These are phyloP conservation scores for Thera obeliscata DNA, from an alignment of 2,888 invertebrate species.

Conservation along the genomic window DNA sequence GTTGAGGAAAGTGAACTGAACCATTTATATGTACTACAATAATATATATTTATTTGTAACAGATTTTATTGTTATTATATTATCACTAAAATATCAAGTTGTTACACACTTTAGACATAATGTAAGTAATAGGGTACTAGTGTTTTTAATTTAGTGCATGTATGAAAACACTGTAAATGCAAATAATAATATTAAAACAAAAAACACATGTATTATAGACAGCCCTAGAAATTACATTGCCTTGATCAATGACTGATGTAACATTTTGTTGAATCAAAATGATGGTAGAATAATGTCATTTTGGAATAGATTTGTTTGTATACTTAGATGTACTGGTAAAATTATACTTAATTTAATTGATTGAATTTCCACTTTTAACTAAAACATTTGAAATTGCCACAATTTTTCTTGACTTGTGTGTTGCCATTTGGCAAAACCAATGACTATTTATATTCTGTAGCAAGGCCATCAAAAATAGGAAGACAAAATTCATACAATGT, in stretches of 20 bases:
- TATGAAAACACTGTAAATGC: background rate
- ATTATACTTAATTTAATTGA: background rate
- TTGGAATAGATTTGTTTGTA: background rate
- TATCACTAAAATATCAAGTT: slow-evolving; percentile 39
- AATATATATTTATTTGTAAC: slow-evolving; percentile 45
- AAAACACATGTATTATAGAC: no score
- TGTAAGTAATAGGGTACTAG: slow-evolving; percentile 6
- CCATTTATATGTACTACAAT: slow-evolving; percentile 74
- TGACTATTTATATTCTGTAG: background rate
- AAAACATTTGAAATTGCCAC: background rate
- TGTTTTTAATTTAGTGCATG: slow-evolving; percentile 12
- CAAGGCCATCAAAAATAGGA: background rate
- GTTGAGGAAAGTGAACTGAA: slow-evolving; percentile 76
- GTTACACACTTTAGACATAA: slow-evolving; percentile 24
- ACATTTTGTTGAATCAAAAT: background rate
- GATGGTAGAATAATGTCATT: background rate
- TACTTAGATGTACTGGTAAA: background rate
- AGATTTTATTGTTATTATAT: slow-evolving; percentile 42
- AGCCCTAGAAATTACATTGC: background rate
- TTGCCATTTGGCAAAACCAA: background rate
- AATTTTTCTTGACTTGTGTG: background rate
- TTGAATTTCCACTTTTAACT: background rate
- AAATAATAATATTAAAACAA: background rate
- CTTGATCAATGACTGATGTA: background rate
- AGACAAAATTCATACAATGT: background rate